Conservation (phyloP, 2,797 vertebrate species). For the Macropus fuliginosus region DNA sequence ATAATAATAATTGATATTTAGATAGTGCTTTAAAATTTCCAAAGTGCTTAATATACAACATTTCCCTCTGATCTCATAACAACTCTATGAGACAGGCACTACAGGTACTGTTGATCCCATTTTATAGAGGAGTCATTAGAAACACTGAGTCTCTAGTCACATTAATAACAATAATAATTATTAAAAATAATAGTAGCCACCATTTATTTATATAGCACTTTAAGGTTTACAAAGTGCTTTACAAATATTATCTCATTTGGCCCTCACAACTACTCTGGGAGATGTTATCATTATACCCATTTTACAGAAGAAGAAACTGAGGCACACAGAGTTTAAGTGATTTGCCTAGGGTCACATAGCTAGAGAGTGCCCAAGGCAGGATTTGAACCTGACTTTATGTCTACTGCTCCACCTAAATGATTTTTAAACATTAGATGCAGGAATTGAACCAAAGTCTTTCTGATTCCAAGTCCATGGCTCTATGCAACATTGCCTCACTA, state of each 20-base stretch:
- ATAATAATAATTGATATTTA: background rate
- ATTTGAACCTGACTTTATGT: background rate
- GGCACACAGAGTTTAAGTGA: background rate
- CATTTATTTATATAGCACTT: background rate
- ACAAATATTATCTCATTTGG: background rate
- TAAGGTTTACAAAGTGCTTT: background rate
- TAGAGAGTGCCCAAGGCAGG: background rate
- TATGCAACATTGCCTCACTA: background rate
- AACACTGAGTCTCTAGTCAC: background rate
- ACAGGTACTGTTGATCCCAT: background rate
- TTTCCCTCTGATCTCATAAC: background rate
- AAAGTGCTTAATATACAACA: background rate
- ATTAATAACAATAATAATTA: background rate
- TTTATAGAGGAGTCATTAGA: background rate
- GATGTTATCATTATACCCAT: background rate
- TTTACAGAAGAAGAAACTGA: background rate
- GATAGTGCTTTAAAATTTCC: background rate
- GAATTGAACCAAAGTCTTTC: background rate
- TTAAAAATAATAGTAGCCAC: background rate
- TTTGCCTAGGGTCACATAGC: background rate
- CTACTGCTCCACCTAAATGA: background rate
- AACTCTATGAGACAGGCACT: background rate
- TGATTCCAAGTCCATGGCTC: background rate
- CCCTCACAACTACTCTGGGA: background rate
- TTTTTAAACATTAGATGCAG: background rate